These are phyloP conservation scores for Doris montereyensis DNA, from an alignment of 2,888 invertebrate genomes.

Conservation along the genomic window DNA sequence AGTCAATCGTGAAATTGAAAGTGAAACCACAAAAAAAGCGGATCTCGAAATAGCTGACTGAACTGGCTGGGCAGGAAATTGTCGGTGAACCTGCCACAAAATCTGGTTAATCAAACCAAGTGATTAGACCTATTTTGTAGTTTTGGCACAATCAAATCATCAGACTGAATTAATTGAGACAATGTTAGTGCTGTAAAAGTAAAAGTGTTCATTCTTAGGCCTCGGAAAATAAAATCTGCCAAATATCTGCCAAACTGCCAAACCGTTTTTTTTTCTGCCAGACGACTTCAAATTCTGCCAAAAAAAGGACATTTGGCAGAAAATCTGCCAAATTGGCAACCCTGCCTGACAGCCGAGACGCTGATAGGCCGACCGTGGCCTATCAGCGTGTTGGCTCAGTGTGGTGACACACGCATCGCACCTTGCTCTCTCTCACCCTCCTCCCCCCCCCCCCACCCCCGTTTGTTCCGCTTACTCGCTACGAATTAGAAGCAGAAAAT, in stretches of 20 bases:
- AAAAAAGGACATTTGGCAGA: neutral
- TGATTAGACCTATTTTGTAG: neutral
- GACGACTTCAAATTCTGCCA: constrained; percentile 13
- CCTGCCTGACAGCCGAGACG: too few relatives aligned
- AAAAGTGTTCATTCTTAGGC: constrained; percentile 10
- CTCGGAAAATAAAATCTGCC: constrained; percentile 21
- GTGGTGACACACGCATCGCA: too few relatives aligned
- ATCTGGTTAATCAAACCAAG: neutral
- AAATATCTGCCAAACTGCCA: constrained; percentile 9
- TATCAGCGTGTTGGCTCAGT: too few relatives aligned
- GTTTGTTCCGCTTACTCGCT: too few relatives aligned
- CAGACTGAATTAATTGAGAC: constrained; percentile 16
- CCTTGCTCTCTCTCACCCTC: too few relatives aligned
- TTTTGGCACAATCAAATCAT: neutral
- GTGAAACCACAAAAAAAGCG: constrained; percentile 12
- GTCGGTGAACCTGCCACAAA: neutral
- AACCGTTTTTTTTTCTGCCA: constrained; percentile 19
- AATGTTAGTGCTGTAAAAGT: constrained; percentile 17
- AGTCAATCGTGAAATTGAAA: constrained; percentile 2
- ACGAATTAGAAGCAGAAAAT: too few relatives aligned
- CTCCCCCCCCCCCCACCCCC: too few relatives aligned
- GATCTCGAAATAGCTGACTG: neutral
- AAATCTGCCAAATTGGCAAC: constrained; percentile 15
- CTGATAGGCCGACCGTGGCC: too few relatives aligned
- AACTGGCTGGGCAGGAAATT: constrained; percentile 3